Percentiles rank a stretch among this genome's conserved stretches.
phyloP scores from a whole-genome alignment of 1,140 invertebrate species.

The Mizuhopecten yessoensis region DNA sequence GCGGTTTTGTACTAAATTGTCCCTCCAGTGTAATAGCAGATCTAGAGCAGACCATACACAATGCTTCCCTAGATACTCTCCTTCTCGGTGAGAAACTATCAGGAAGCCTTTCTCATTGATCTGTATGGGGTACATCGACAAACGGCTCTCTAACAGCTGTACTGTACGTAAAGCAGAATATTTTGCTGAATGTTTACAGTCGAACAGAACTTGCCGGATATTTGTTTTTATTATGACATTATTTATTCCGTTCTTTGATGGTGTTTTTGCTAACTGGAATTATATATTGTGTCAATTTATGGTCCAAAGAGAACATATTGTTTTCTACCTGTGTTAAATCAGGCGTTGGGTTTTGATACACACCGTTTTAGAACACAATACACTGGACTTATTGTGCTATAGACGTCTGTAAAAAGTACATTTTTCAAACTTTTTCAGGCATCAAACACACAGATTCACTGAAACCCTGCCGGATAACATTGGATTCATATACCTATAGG shows the following conservation, averaged over 20 bases:
- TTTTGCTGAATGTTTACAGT: background rate
- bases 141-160: background rate
- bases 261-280: background rate
- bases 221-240: background rate
- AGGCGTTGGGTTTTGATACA: background rate
- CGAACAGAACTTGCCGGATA: background rate
- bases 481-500: background rate
- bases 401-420: background rate
- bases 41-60: background rate
- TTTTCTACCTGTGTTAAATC: background rate
- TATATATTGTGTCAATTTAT: background rate
- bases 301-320: background rate
- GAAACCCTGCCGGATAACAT: background rate
- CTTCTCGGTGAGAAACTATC: background rate
- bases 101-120: background rate
- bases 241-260: background rate
- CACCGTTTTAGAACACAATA: background rate
- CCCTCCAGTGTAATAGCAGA: background rate
- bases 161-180: background rate
- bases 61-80: background rate
- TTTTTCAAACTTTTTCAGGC: constrained; percentile 34
- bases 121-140: background rate
- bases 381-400: background rate
- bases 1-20: background rate
- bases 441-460: background rate